Evolutionary conservation across 2,888 invertebrate species (phyloP).

Genomic region (Gymnocheta viridis): DNA sequence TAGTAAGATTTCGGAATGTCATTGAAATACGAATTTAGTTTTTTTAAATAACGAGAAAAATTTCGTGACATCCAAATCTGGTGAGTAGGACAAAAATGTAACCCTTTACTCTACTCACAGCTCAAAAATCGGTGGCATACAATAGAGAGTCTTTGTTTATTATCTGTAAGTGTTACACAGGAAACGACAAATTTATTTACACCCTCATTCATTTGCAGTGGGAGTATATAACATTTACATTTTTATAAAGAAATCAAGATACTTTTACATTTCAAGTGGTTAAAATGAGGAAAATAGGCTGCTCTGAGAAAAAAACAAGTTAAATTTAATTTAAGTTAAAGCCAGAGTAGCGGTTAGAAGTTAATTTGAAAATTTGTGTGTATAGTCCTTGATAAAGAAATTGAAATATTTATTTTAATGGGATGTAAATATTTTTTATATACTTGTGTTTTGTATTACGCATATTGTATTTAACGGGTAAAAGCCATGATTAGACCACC

Average conservation of each 20-base stretch:
- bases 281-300: neutral
- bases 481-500: neutral
- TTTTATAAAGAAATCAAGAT: conserved; percentile 18
- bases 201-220: neutral
- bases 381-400: neutral
- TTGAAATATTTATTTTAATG: neutral
- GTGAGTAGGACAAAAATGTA: no score
- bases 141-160: neutral
- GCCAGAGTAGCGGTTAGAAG: neutral
- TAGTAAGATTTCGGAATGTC: no score
- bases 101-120: no score
- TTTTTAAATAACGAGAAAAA: no score
- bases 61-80: no score
- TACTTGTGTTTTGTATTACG: neutral
- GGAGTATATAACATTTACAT: neutral
- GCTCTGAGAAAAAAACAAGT: neutral
- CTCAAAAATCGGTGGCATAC: no score
- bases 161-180: neutral
- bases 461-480: neutral
- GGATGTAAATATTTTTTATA: neutral
- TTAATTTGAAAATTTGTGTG: neutral
- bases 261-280: neutral
- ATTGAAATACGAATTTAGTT: no score
- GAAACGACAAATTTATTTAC: neutral
- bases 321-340: conserved; percentile 10